phyloP scores from a whole-genome alignment of 2,888 invertebrate genomes.

The Salticus scenicus region DNA sequence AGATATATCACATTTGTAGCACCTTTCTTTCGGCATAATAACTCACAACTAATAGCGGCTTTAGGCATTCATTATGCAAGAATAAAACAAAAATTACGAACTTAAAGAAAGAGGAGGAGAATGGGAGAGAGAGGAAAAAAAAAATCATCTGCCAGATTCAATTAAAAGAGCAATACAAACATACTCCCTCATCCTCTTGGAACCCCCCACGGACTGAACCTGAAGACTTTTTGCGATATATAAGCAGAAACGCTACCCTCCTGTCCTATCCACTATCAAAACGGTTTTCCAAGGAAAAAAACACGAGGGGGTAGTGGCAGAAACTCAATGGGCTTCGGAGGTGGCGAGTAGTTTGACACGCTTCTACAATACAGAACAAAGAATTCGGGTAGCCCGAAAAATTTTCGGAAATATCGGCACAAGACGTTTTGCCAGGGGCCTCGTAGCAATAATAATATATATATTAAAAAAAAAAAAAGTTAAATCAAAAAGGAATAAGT shows the following conservation, averaged over 20 bases:
- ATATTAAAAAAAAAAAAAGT: constrained; percentile 10
- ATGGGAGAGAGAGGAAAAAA: too few relatives aligned
- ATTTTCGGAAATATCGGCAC: constrained; percentile 2
- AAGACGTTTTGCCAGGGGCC: background rate
- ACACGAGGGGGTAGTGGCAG: background rate
- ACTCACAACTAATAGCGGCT: too few relatives aligned
- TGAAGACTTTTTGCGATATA: too few relatives aligned
- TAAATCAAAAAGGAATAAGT: background rate
- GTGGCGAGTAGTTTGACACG: constrained; percentile 30
- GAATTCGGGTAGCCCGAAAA: constrained; percentile 7
- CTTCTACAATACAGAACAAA: constrained; percentile 25
- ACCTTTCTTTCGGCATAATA: too few relatives aligned
- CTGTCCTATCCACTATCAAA: too few relatives aligned
- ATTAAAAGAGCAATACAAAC: constrained; percentile 31
- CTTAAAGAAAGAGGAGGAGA: too few relatives aligned
- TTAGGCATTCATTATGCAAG: too few relatives aligned
- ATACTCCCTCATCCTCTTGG: constrained; percentile 7
- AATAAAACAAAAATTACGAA: too few relatives aligned
- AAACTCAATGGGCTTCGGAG: constrained; percentile 28
- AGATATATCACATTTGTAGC: too few relatives aligned
- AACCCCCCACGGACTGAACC: background rate
- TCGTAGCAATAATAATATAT: background rate
- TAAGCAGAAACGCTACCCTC: too few relatives aligned
- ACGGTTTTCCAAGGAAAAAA: background rate
- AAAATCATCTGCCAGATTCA: constrained; percentile 16